Percentiles rank a stretch among this genome's conserved stretches.
Evolutionary conservation across 2,888 invertebrate genomes (phyloP).

Genomic region (Nephrotoma guestfalica): DNA sequence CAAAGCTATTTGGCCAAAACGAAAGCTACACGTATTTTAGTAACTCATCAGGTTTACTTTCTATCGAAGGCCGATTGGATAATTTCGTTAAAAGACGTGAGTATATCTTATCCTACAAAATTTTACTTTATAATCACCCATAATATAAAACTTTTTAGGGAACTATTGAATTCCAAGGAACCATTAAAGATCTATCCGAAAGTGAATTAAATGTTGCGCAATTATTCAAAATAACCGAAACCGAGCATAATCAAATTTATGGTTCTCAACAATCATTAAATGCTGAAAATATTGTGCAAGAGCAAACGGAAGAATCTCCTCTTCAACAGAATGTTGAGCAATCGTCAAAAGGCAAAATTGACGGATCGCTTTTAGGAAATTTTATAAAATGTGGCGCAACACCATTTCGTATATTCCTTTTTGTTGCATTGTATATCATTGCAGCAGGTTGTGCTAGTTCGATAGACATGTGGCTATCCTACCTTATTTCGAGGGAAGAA

Average conservation of each 20-base stretch:
- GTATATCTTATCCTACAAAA: background rate
- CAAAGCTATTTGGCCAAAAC: slow-evolving; percentile 34
- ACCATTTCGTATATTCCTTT: background rate
- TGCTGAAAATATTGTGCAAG: background rate
- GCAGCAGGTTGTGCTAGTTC: background rate
- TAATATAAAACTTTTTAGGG: slow-evolving; percentile 23
- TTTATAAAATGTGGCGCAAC: background rate
- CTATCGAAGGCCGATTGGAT: slow-evolving; percentile 41
- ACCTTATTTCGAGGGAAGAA: background rate
- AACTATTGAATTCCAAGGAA: slow-evolving; percentile 33
- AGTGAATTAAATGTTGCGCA: slow-evolving; percentile 37
- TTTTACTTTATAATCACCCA: background rate
- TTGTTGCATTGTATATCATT: background rate
- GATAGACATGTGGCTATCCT: background rate
- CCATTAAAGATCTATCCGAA: slow-evolving; percentile 30
- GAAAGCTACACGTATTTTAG: slow-evolving; percentile 48
- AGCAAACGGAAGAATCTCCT: background rate
- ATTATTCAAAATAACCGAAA: slow-evolving; percentile 24
- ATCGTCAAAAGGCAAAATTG: slow-evolving; percentile 31
- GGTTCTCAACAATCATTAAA: slow-evolving; percentile 5
- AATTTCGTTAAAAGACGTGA: slow-evolving; percentile 41
- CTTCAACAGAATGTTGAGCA: slow-evolving; percentile 21
- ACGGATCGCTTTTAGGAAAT: slow-evolving; percentile 20
- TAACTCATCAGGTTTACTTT: slow-evolving; percentile 66
- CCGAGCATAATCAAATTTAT: slow-evolving; percentile 19